Evolutionary conservation across 2,797 vertebrate species (phyloP).

Genomic region (Myotis vivesi): DNA sequence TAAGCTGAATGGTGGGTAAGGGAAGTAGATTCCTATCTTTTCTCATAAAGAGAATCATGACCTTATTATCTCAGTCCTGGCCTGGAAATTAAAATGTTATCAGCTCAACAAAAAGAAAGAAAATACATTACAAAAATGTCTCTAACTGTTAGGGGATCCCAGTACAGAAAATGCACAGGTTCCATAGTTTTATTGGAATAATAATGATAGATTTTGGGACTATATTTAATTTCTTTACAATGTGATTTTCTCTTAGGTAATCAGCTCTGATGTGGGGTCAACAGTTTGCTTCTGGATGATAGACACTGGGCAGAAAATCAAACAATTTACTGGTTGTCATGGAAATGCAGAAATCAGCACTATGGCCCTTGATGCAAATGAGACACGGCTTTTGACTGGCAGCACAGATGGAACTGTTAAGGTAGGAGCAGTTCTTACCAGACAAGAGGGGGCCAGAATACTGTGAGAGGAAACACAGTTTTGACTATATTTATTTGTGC

Average conservation of each 20-base stretch:
- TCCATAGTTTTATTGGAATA: conserved; percentile 48
- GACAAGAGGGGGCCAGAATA: not conserved
- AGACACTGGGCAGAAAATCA: conserved; percentile 91
- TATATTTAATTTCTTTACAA: conserved; percentile 48
- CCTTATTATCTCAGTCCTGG: conserved; percentile 15
- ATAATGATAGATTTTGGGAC: conserved; percentile 30
- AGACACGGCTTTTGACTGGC: conserved; percentile 87
- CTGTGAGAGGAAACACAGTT: not conserved
- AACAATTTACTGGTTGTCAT: conserved; percentile 88
- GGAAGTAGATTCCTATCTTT: conserved; percentile 1
- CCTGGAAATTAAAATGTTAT: conserved; percentile 58
- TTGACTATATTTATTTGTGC: not conserved
- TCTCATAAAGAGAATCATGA: conserved; percentile 47
- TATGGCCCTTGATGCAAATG: conserved; percentile 85
- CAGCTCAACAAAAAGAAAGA: conserved; percentile 35
- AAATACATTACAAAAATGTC: not conserved
- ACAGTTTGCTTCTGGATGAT: conserved; percentile 88
- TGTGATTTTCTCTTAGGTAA: conserved; percentile 83
- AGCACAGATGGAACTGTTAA: conserved; percentile 85
- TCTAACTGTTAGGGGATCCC: conserved; percentile 52
- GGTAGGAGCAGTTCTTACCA: conserved; percentile 74
- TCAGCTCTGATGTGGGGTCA: conserved; percentile 87
- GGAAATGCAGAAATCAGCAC: conserved; percentile 88
- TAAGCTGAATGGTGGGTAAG: not conserved
- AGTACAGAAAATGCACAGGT: not conserved